Evolutionary conservation across 53 echinoderm and acorn worm species (phyloP).

Genomic region (Arbacia lixula): DNA sequence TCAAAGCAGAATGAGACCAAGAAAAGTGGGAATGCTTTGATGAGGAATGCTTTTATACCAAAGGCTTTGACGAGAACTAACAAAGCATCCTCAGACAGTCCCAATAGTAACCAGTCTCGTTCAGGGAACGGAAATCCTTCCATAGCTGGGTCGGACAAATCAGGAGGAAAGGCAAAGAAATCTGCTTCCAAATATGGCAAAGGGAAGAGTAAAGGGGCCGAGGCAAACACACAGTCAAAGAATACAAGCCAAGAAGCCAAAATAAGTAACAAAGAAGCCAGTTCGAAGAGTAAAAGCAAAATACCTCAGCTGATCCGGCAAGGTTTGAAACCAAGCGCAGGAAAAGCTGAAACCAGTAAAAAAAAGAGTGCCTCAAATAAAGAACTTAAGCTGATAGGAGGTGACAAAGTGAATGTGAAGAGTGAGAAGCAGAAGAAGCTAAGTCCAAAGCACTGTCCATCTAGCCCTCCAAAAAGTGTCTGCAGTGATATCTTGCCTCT

Average conservation of each 20-base stretch:
- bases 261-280: constrained; percentile 9
- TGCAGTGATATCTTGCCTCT: neutral
- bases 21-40: neutral
- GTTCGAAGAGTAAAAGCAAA: constrained; percentile 38
- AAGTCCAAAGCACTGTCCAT: neutral
- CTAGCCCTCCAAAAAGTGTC: constrained; percentile 2
- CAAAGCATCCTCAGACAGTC: constrained; percentile 9
- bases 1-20: constrained; percentile 10
- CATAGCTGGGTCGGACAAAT: neutral
- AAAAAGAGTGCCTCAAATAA: constrained; percentile 6
- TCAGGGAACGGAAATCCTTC: neutral
- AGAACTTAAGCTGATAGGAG: neutral
- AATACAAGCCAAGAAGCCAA: neutral
- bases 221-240: constrained; percentile 2
- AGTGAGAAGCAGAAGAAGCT: neutral
- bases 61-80: constrained; percentile 25
- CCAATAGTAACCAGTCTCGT: constrained; percentile 21
- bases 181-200: neutral
- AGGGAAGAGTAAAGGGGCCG: constrained; percentile 24
- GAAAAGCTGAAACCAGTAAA: constrained; percentile 20
- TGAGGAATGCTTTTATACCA: constrained; percentile 11
- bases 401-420: constrained; percentile 1
- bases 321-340: constrained; percentile 34
- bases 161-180: constrained; percentile 42
- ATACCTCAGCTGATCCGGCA: constrained; percentile 51